phyloP scores from a whole-genome alignment of 1,140 invertebrate genomes.

The Euborellia annulipes region DNA sequence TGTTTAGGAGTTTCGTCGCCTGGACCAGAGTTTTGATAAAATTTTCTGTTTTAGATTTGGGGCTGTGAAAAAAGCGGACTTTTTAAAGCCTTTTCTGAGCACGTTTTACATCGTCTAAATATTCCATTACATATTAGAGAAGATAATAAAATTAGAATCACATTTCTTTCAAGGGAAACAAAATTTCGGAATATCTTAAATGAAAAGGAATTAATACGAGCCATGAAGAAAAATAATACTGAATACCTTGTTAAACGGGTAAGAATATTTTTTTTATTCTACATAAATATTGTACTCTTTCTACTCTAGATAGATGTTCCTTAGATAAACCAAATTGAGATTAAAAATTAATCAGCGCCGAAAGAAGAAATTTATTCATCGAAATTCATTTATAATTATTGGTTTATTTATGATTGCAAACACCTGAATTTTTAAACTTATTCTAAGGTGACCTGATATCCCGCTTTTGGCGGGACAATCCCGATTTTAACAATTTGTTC shows the following conservation, averaged over 20 bases:
- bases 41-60: constrained; percentile 60
- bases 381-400: not conserved
- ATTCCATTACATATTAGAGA: constrained; percentile 42
- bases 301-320: not conserved
- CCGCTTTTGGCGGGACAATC: no score
- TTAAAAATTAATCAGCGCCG: not conserved
- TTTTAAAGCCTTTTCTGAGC: constrained; percentile 84
- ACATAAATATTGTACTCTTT: constrained; percentile 7
- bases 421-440: constrained; percentile 1
- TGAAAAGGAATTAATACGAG: constrained; percentile 60
- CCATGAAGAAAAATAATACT: constrained; percentile 37
- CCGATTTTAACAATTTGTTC: no score
- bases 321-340: not conserved
- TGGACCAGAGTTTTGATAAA: no score
- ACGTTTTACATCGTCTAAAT: constrained; percentile 72
- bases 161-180: constrained; percentile 62
- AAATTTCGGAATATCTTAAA: constrained; percentile 75
- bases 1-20: no score
- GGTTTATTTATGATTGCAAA: not conserved
- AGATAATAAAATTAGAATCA: constrained; percentile 56
- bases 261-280: constrained; percentile 21
- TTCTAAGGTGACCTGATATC: no score
- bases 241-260: constrained; percentile 50
- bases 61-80: constrained; percentile 86
- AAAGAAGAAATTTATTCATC: not conserved